Evolutionary conservation across 2,888 invertebrate genomes (phyloP).

Genomic region (Dicranocentrus wangi): DNA sequence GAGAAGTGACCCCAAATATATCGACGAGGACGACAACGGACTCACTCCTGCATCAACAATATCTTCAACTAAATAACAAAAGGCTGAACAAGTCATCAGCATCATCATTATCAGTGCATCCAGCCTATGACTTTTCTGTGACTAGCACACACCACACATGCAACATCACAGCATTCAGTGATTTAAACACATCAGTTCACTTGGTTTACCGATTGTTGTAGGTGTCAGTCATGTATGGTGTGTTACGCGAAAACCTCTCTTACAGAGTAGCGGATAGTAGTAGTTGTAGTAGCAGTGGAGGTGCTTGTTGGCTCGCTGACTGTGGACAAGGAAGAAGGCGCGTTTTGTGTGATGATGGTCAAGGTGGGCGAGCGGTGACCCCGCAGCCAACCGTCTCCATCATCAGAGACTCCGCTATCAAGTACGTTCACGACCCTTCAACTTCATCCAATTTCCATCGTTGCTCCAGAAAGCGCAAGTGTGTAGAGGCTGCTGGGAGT

Average conservation of each 20-base stretch:
- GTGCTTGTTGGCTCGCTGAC: conserved; percentile 70
- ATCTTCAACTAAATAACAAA: too few relatives aligned
- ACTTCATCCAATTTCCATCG: conserved; percentile 70
- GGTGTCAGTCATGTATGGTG: conserved; percentile 30
- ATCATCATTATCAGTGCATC: neutral
- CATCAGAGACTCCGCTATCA: conserved; percentile 71
- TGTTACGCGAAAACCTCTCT: conserved; percentile 25
- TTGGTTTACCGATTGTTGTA: conserved; percentile 18
- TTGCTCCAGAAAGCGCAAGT: conserved; percentile 77
- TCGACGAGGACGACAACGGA: neutral
- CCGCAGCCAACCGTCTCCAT: conserved; percentile 72
- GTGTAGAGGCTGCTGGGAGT: conserved; percentile 80
- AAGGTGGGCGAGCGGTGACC: conserved; percentile 70
- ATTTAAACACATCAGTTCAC: conserved; percentile 15
- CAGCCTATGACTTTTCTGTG: neutral
- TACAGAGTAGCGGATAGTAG: conserved; percentile 70
- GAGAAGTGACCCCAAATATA: neutral
- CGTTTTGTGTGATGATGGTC: conserved; percentile 72
- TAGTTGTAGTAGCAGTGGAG: conserved; percentile 70
- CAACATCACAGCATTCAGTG: conserved; percentile 7
- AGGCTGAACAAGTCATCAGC: too few relatives aligned
- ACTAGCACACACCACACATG: neutral
- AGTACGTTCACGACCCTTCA: conserved; percentile 70
- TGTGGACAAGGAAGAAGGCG: conserved; percentile 71
- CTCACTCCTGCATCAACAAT: too few relatives aligned